phyloP scores from a whole-genome alignment of 2,797 vertebrate genomes.

The Scyliorhinus canicula region DNA sequence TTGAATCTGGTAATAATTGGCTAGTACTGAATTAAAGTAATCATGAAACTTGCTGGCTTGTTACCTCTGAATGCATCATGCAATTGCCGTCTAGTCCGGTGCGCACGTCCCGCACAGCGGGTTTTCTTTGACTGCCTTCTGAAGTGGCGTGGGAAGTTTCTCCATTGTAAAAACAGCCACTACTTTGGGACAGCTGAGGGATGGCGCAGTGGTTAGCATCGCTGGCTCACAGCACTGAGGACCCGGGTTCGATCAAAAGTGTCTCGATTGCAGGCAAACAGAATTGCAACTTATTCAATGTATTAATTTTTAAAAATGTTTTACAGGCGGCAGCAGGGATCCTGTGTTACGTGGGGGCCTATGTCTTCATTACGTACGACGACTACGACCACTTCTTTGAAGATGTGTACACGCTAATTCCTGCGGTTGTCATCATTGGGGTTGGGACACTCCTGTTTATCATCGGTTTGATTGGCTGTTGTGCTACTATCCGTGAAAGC shows the following conservation, averaged over 20 bases:
- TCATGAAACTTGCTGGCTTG: neutral
- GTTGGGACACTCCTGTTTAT: conserved; percentile 88
- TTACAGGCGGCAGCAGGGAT: conserved; percentile 88
- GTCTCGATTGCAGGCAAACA: neutral
- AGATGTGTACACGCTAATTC: conserved; percentile 88
- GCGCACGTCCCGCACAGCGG: neutral
- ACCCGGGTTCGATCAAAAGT: neutral
- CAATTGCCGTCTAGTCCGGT: neutral
- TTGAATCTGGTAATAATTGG: neutral
- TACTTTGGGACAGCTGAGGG: neutral
- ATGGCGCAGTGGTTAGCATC: too few relatives aligned
- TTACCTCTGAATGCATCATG: neutral
- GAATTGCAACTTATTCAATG: neutral
- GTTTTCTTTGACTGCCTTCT: neutral
- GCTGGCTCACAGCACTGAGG: too few relatives aligned
- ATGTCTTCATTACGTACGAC: conserved; percentile 97
- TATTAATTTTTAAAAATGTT: conserved; percentile 36
- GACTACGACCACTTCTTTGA: conserved; percentile 97
- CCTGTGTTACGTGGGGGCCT: conserved; percentile 91
- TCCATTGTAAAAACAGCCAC: neutral
- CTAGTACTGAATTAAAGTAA: neutral
- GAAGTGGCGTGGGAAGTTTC: neutral
- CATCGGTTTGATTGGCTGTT: conserved; percentile 92
- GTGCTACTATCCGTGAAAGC: conserved; percentile 90
- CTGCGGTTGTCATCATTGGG: conserved; percentile 85